These are phyloP conservation scores for Eueremaeus valkanovi DNA, from an alignment of 2,888 invertebrate species.

Conservation along the genomic window DNA sequence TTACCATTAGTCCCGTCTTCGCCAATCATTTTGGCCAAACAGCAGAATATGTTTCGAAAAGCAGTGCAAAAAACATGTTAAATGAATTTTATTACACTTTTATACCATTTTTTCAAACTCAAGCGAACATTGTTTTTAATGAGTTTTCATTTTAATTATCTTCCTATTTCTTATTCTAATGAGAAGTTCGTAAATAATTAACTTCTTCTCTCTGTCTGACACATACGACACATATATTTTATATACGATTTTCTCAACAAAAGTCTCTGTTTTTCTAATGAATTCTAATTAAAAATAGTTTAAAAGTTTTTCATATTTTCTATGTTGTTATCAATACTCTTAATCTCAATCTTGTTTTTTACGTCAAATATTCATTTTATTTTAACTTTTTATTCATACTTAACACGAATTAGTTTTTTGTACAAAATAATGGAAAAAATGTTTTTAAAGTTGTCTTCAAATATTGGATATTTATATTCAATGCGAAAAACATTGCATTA, in stretches of 20 bases:
- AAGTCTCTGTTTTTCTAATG: background rate
- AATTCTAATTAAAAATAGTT: background rate
- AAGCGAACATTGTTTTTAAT: background rate
- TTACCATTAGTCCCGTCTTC: background rate
- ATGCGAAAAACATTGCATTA: background rate
- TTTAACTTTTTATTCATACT: background rate
- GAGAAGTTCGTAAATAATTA: background rate
- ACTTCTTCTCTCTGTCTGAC: background rate
- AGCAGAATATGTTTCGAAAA: constrained; percentile 13
- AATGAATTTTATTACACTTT: background rate
- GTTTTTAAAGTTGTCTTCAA: background rate
- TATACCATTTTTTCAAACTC: background rate
- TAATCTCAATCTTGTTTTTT: background rate
- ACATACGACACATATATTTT: background rate
- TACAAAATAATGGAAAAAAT: background rate
- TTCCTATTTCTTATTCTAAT: background rate
- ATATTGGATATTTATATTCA: background rate
- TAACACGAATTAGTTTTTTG: background rate
- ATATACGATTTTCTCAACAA: background rate
- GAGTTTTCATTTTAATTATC: background rate
- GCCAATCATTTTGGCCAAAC: constrained; percentile 6
- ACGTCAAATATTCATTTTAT: background rate
- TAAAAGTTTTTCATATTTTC: background rate
- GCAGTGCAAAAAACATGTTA: constrained; percentile 32
- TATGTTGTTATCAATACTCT: constrained; percentile 4